A percentile compares a stretch with the other conserved stretches of the same genome.
These are phyloP conservation scores for Molanna angustata DNA, from an alignment of 2,888 invertebrate genomes.

Conservation along the genomic window DNA sequence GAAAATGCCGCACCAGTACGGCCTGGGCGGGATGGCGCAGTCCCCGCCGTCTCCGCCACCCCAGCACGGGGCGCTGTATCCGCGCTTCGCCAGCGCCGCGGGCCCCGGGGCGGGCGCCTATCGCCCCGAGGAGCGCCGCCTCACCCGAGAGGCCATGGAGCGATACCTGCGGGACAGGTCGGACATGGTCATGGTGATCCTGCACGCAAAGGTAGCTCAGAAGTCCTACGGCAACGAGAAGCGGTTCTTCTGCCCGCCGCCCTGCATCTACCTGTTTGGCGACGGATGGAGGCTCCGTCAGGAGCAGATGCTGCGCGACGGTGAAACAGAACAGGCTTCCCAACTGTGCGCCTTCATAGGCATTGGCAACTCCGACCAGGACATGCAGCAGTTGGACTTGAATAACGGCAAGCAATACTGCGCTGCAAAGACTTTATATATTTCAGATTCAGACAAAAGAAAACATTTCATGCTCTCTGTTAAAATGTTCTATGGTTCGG, in stretches of 20 bases:
- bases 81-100: constrained; percentile 60
- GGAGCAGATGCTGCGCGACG: constrained; percentile 88
- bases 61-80: constrained; percentile 59
- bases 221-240: constrained; percentile 99
- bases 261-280: constrained; percentile 98
- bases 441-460: constrained; percentile 98
- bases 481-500: constrained; percentile 98
- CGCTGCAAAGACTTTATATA: constrained; percentile 98
- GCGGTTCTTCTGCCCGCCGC: constrained; percentile 98
- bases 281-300: constrained; percentile 96
- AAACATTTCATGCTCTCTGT: constrained; percentile 99
- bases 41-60: constrained; percentile 75
- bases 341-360: constrained; percentile 99
- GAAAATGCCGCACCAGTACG: constrained; percentile 78
- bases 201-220: constrained; percentile 99
- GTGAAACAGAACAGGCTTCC: constrained; percentile 84
- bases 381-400: constrained; percentile 97
- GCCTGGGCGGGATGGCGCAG: constrained; percentile 73
- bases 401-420: constrained; percentile 98
- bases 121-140: constrained; percentile 76
- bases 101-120: constrained; percentile 60
- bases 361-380: constrained; percentile 97
- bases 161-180: constrained; percentile 91
- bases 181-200: constrained; percentile 94
- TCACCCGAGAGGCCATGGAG: constrained; percentile 93